Base-by-base conservation (phyloP, 2,797 vertebrate genomes). In the Periparus ater region DNA sequence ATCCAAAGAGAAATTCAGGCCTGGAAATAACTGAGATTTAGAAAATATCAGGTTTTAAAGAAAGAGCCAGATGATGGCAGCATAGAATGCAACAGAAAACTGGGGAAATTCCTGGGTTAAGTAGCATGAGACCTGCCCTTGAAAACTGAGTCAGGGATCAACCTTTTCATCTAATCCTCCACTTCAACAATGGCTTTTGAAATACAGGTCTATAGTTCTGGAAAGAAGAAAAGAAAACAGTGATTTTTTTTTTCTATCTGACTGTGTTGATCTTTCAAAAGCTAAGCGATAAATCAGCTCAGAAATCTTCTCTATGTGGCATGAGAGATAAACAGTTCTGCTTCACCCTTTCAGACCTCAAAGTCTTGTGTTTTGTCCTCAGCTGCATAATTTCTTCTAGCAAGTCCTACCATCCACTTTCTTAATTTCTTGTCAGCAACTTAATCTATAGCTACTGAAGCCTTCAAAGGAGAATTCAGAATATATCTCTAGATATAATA, bases 31-130 rank as follows among this genome's bases (percentile, higher is more conserved):
- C 4, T 29, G 38, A 32, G 44, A 85, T 72, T 88, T 87, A 89
- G 50, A 84, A 94, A 95, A 75, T n/a, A 18, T 51, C 51, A 71
- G 63, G 23, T 90, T 94, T 95, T 93, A 45, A 53, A 42, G 87
- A 71, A 89, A 88, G 65, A 86, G 25, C 97, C 97, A 97, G 96
- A 91, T 21, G 98, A 91, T 97, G 98, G 98, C 98, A 98, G 97
- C 96, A 98, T 86, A 97, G 98, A 96, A 97, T 70, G 93, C 61
- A 93, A 57, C 34, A 95, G 89, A 78, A 95, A 88, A 74, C 32
- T 30, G 47, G 48, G n/a, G 54, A 95, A 78, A 81, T 79, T 87
- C 45, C 60, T 58, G n/a, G 50, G 38, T 67, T 82, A 90, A 93
- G 70, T 47, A 78, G 48, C 36, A 70, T 80, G 65, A 80, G 42